These are phyloP conservation scores for Pluvialis apricaria DNA, from an alignment of 2,113 vertebrate species.

Conservation along the genomic window DNA sequence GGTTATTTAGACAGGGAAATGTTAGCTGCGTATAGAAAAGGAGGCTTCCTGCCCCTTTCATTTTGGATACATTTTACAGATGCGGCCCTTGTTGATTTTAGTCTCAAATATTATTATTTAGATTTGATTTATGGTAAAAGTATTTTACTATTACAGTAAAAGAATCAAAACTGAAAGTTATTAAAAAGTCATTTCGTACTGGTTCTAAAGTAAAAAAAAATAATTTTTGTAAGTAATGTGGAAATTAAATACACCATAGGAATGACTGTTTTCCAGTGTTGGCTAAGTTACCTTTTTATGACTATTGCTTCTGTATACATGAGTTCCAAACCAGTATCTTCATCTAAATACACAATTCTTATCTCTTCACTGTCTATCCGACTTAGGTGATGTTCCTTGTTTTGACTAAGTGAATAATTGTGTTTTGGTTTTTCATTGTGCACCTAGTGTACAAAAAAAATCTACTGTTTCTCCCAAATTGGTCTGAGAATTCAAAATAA, in stretches of 20 bases:
- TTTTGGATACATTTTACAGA: conserved; percentile 65
- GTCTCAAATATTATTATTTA: conserved; percentile 48
- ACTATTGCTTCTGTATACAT: background rate
- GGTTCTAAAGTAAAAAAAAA: background rate
- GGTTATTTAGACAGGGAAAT: conserved; percentile 14
- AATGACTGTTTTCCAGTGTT: background rate
- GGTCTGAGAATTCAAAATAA: background rate
- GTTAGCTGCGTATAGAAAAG: conserved; percentile 39
- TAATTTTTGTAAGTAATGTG: background rate
- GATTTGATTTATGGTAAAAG: conserved; percentile 67
- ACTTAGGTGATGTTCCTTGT: background rate
- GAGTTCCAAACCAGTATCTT: background rate
- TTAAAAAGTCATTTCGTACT: background rate
- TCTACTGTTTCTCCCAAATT: background rate
- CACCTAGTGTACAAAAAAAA: background rate
- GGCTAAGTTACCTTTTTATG: background rate
- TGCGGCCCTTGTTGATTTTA: conserved; percentile 52
- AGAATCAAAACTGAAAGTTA: conserved; percentile 48
- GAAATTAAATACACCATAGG: background rate
- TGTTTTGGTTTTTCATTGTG: background rate
- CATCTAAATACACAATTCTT: background rate
- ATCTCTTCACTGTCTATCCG: background rate
- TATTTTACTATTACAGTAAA: no score
- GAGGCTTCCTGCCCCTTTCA: conserved; percentile 27
- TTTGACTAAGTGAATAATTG: background rate